Evolutionary conservation across 1,140 invertebrate species (phyloP).

Genomic region (Metaphire vulgaris): DNA sequence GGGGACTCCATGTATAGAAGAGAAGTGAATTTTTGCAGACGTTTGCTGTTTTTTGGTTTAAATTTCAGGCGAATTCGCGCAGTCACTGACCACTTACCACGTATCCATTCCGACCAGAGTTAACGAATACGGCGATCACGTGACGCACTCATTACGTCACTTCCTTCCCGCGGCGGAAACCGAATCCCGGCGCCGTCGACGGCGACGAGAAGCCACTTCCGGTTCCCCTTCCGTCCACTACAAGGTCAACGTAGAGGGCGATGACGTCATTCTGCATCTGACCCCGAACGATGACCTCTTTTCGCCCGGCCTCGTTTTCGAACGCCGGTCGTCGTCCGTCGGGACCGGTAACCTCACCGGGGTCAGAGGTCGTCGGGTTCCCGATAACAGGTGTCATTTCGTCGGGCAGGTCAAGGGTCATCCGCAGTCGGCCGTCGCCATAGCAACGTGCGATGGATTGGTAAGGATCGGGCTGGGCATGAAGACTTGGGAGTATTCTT

Average conservation of each 20-base stretch:
- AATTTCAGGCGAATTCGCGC: conserved; percentile 37
- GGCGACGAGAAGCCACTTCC: conserved; percentile 26
- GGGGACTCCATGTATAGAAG: too few relatives aligned
- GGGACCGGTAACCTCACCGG: conserved; percentile 50
- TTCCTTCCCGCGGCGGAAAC: conserved; percentile 26
- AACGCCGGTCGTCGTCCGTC: conserved; percentile 57
- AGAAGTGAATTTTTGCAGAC: too few relatives aligned
- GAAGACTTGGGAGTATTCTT: too few relatives aligned
- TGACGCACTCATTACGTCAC: conserved; percentile 56
- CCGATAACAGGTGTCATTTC: conserved; percentile 61
- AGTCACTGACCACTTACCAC: conserved; percentile 51
- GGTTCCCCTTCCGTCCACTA: conserved; percentile 54
- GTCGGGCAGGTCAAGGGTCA: conserved; percentile 65
- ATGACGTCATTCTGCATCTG: conserved; percentile 57
- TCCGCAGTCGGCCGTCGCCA: conserved; percentile 61
- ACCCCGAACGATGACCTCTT: conserved; percentile 63
- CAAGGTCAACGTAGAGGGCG: conserved; percentile 55
- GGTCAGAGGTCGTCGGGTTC: conserved; percentile 30
- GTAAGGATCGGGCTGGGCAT: conserved; percentile 57
- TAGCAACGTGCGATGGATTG: conserved; percentile 74
- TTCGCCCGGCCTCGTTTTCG: conserved; percentile 63
- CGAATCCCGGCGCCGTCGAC: conserved; percentile 29
- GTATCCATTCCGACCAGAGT: conserved; percentile 59
- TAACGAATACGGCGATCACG: conserved; percentile 53
- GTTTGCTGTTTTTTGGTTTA: too few relatives aligned